Percentiles rank a stretch among this genome's conserved stretches.
phyloP scores from a whole-genome alignment of 1,140 invertebrate species.

The Drosophila auraria region DNA sequence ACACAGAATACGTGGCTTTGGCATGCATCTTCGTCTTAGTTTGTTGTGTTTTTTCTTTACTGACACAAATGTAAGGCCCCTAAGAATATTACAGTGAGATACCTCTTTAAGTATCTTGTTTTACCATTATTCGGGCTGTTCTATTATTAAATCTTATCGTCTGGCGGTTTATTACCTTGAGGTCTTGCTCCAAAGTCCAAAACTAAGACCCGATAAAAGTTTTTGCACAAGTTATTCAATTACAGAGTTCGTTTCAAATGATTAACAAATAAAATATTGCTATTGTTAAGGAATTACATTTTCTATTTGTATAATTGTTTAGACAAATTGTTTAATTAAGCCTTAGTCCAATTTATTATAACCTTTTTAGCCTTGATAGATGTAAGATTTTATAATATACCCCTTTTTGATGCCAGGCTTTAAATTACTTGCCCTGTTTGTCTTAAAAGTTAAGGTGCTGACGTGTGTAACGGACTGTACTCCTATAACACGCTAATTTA shows the following conservation, averaged over 20 bases:
- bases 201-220: slow-evolving; percentile 6
- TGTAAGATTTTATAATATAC: background rate
- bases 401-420: background rate
- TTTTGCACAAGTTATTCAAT: slow-evolving; percentile 10
- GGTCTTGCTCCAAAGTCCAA: slow-evolving; percentile 23
- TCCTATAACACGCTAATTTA: slow-evolving; percentile 1
- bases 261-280: background rate
- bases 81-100: background rate
- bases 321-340: background rate
- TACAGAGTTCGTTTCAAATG: background rate
- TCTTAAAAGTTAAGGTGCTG: background rate
- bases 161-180: background rate
- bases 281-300: background rate
- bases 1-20: too few species aligned
- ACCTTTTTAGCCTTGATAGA: background rate
- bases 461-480: background rate
- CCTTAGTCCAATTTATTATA: slow-evolving; percentile 8
- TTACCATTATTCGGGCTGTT: background rate
- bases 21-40: too few species aligned
- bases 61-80: background rate
- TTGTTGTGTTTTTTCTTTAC: background rate
- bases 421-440: background rate
- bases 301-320: background rate
- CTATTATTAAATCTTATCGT: background rate
- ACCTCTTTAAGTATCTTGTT: background rate